A percentile compares a stretch with the other conserved stretches of the same genome.
Evolutionary conservation across 2,113 vertebrate species (phyloP).

Genomic region (Zosterops pallidus): DNA sequence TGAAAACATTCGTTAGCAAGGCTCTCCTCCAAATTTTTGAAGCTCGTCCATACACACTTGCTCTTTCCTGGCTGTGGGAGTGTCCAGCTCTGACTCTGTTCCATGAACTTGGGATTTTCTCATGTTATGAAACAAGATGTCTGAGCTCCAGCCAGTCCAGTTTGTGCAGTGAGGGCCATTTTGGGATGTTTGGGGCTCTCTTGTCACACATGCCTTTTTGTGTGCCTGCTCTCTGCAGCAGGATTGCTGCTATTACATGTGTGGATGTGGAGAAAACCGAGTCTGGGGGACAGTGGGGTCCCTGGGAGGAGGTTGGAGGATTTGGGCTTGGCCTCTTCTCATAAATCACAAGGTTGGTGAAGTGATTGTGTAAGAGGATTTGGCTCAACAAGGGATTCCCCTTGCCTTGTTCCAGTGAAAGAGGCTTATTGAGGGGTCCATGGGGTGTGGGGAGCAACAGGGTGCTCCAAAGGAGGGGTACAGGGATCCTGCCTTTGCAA

Average conservation of each 20-base stretch:
- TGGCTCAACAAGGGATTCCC: not conserved
- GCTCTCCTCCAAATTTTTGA: not conserved
- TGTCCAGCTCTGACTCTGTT: not conserved
- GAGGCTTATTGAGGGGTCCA: not conserved
- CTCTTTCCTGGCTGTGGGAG: not conserved
- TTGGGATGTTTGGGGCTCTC: not conserved
- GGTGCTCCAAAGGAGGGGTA: not conserved
- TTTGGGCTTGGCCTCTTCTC: not conserved
- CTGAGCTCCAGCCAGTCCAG: not conserved
- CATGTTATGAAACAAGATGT: not conserved
- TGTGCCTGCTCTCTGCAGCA: not conserved
- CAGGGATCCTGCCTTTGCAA: not conserved
- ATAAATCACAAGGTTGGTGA: not conserved
- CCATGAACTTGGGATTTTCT: not conserved
- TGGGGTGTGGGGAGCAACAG: not conserved
- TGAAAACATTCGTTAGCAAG: not conserved
- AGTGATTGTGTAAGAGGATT: not conserved
- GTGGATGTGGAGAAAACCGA: fast-evolving
- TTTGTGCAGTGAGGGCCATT: not conserved
- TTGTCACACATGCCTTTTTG: not conserved
- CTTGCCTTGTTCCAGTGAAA: not conserved
- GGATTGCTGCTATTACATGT: not conserved
- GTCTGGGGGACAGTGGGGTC: not conserved
- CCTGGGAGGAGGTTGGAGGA: not conserved
- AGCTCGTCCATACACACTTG: not conserved